These are phyloP conservation scores for Drosophila neutralis DNA, from an alignment of 2,888 invertebrate genomes.

Conservation along the genomic window DNA sequence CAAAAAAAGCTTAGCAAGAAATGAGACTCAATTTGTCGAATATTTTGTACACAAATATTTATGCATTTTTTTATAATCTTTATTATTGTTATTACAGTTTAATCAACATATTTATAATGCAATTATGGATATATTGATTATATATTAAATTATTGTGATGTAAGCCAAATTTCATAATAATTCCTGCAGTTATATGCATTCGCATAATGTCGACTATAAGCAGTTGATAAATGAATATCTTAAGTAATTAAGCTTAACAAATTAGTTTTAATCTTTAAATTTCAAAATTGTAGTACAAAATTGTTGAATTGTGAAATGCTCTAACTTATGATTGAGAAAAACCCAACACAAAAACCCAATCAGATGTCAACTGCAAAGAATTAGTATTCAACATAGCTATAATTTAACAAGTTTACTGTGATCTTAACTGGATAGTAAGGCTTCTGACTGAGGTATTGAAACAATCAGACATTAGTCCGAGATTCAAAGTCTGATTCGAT, in stretches of 20 bases:
- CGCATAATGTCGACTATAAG: too few relatives aligned
- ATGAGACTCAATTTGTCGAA: background rate
- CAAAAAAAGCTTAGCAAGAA: background rate
- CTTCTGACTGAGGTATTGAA: background rate
- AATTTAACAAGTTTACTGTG: background rate
- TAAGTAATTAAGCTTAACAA: too few relatives aligned
- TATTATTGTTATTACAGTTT: background rate
- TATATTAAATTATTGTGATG: background rate
- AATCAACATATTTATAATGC: background rate
- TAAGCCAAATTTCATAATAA: background rate
- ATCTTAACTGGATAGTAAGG: background rate
- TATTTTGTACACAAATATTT: background rate
- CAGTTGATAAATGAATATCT: too few relatives aligned
- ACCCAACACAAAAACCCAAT: background rate
- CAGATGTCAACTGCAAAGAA: background rate
- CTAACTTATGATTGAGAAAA: background rate
- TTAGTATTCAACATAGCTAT: background rate
- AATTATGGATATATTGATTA: background rate
- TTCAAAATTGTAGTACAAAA: background rate
- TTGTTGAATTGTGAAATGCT: background rate
- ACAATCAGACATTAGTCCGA: too few relatives aligned
- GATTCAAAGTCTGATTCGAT: background rate
- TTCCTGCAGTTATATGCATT: background rate
- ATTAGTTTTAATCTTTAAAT: too few relatives aligned
- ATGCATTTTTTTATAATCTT: background rate